Conservation (phyloP, 1,140 invertebrate species). For the Dendroctonus valens region DNA sequence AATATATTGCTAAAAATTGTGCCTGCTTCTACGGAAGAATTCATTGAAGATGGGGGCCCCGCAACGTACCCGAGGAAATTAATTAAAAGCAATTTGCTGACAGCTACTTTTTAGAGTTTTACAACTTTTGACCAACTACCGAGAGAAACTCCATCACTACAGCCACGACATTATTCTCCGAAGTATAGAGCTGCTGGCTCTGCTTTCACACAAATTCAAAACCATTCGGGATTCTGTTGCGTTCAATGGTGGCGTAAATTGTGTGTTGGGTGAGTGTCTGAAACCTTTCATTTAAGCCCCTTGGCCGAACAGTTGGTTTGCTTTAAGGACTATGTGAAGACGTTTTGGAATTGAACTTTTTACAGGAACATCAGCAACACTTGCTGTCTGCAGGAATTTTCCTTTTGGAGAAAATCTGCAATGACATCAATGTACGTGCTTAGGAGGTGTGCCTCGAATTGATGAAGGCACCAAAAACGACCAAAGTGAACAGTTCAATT, state of each 20-base stretch:
- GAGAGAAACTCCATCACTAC: background rate
- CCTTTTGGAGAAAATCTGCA: constrained; percentile 9
- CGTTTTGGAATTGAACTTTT: background rate
- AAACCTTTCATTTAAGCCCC: background rate
- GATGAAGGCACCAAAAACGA: no score
- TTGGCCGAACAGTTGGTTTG: background rate
- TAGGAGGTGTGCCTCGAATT: no score
- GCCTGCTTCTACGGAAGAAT: constrained; percentile 19
- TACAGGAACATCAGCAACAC: constrained; percentile 4
- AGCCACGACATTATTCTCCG: constrained; percentile 11
- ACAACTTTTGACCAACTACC: constrained; percentile 1
- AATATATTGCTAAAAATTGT: constrained; percentile 24
- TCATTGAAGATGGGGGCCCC: constrained; percentile 30
- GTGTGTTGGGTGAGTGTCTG: constrained; percentile 12
- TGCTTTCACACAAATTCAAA: constrained; percentile 11
- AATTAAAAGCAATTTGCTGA: background rate
- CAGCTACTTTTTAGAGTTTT: constrained; percentile 6
- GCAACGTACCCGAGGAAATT: constrained; percentile 3
- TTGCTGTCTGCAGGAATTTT: background rate
- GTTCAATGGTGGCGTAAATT: constrained; percentile 13
- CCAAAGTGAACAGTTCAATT: no score
- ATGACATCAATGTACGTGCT: background rate
- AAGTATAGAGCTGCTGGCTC: constrained; percentile 17
- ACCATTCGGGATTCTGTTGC: constrained; percentile 13
- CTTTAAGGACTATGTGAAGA: background rate